Evolutionary conservation across 1,140 invertebrate genomes (phyloP).

Genomic region (Dufourea novaeangliae): DNA sequence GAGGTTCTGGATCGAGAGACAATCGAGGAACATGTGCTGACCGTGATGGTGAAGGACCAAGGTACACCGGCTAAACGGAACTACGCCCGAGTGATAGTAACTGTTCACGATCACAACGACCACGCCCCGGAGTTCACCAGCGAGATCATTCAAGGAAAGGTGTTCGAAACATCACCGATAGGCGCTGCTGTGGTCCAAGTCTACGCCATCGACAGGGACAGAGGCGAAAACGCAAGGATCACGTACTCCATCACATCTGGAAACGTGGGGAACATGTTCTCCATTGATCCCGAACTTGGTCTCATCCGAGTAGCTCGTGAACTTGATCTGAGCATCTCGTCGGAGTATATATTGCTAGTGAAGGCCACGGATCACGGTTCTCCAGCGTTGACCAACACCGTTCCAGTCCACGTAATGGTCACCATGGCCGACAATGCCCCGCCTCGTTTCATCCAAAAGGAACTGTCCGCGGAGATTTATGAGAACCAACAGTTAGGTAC

Average conservation of each 20-base stretch:
- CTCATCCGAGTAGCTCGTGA: constrained; percentile 88
- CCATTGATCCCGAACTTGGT: constrained; percentile 89
- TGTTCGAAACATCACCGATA: constrained; percentile 88
- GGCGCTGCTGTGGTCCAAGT: constrained; percentile 89
- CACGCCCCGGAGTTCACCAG: constrained; percentile 92
- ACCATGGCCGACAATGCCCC: constrained; percentile 95
- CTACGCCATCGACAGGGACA: constrained; percentile 90
- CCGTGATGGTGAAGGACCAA: constrained; percentile 94
- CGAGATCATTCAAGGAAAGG: constrained; percentile 88
- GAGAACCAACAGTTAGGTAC: constrained; percentile 92
- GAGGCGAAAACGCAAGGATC: constrained; percentile 90
- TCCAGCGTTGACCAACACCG: constrained; percentile 87
- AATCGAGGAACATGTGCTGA: constrained; percentile 91
- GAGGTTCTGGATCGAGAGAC: constrained; percentile 90
- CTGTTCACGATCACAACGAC: constrained; percentile 94
- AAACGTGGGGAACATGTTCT: constrained; percentile 92
- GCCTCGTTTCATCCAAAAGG: constrained; percentile 87
- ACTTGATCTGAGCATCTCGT: constrained; percentile 86
- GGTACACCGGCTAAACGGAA: constrained; percentile 92
- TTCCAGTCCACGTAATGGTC: constrained; percentile 92
- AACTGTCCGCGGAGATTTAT: constrained; percentile 89
- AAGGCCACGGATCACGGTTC: constrained; percentile 91
- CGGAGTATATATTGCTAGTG: constrained; percentile 91
- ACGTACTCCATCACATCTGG: constrained; percentile 91
- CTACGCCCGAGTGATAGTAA: constrained; percentile 91